phyloP scores from a whole-genome alignment of 2,797 vertebrate genomes.

The Eupleurogrammus muticus region DNA sequence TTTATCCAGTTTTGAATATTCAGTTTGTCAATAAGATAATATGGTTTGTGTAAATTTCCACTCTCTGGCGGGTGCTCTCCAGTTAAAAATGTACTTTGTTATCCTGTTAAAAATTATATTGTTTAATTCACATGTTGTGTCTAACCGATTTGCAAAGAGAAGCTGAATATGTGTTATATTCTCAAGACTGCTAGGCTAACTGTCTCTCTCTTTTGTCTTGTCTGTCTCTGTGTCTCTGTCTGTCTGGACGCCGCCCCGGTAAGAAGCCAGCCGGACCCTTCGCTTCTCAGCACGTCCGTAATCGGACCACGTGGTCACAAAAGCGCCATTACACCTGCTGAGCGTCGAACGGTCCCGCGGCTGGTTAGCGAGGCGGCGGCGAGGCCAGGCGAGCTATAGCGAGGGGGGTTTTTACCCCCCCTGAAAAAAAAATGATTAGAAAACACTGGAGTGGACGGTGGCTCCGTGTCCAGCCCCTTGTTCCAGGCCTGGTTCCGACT shows the following conservation, averaged over 20 bases:
- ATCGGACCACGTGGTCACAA: constrained; percentile 27
- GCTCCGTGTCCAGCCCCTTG: constrained; percentile 22
- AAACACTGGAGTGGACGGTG: constrained; percentile 17
- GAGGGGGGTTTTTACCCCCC: constrained; percentile 25
- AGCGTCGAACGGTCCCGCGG: constrained; percentile 16
- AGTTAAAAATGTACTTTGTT: constrained; percentile 67
- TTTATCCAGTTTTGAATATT: constrained; percentile 67
- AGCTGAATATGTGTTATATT: constrained; percentile 63
- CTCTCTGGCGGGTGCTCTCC: constrained; percentile 71
- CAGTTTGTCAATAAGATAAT: constrained; percentile 69
- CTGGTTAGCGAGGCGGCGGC: constrained; percentile 18
- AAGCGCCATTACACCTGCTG: constrained; percentile 24
- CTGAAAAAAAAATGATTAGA: constrained; percentile 9
- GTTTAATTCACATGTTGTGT: constrained; percentile 74
- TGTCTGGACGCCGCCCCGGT: constrained; percentile 9
- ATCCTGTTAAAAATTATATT: constrained; percentile 63
- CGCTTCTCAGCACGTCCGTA: constrained; percentile 18
- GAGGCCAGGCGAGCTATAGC: constrained; percentile 35
- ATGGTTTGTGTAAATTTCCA: constrained; percentile 74
- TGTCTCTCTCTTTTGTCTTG: constrained; percentile 44
- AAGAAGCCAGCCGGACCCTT: not conserved
- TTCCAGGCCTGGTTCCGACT: not conserved
- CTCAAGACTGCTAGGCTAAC: constrained; percentile 81
- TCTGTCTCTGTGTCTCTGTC: constrained; percentile 28
- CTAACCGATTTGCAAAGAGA: constrained; percentile 60